phyloP scores from a whole-genome alignment of 2,888 invertebrate genomes.

The Macrosoma leucophasiata region DNA sequence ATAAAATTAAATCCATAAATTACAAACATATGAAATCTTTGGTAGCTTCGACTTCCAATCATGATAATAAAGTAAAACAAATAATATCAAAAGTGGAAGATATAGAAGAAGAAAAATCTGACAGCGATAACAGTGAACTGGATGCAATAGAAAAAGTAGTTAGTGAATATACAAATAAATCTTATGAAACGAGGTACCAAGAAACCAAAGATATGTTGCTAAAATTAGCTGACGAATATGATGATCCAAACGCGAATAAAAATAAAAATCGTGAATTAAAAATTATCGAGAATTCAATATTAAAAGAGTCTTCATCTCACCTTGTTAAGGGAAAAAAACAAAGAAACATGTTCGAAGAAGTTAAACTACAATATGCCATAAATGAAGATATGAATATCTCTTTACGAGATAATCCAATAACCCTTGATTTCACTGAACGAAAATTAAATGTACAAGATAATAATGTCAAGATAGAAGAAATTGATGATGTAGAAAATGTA shows the following conservation, averaged over 20 bases:
- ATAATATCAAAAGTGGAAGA: conserved; percentile 12
- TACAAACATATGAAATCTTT: conserved; percentile 48
- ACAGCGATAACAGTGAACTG: conserved; percentile 39
- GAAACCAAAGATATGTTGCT: conserved; percentile 62
- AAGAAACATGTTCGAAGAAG: conserved; percentile 43
- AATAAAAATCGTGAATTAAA: conserved; percentile 19
- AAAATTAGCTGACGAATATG: conserved; percentile 52
- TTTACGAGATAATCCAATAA: conserved; percentile 43
- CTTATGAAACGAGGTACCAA: conserved; percentile 58
- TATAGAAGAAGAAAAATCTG: conserved; percentile 22
- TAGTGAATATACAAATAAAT: conserved; percentile 55
- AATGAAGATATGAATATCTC: conserved; percentile 56
- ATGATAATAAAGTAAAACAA: conserved; percentile 25
- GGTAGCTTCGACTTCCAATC: conserved; percentile 38
- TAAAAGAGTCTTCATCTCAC: conserved; percentile 50
- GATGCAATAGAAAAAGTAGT: conserved; percentile 59
- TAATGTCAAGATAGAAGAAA: conserved; percentile 22
- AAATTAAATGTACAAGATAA: conserved; percentile 19
- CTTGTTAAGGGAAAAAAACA: conserved; percentile 39
- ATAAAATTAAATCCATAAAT: conserved; percentile 50
- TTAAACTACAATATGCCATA: conserved; percentile 52
- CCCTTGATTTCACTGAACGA: conserved; percentile 36
- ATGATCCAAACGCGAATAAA: conserved; percentile 34
- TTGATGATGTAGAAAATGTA: conserved; percentile 33
- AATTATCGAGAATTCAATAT: conserved; percentile 35